Evolutionary conservation across 64 coral and sea anemone genomes (phyloP).

Genomic region (Stichodactyla helianthus): DNA sequence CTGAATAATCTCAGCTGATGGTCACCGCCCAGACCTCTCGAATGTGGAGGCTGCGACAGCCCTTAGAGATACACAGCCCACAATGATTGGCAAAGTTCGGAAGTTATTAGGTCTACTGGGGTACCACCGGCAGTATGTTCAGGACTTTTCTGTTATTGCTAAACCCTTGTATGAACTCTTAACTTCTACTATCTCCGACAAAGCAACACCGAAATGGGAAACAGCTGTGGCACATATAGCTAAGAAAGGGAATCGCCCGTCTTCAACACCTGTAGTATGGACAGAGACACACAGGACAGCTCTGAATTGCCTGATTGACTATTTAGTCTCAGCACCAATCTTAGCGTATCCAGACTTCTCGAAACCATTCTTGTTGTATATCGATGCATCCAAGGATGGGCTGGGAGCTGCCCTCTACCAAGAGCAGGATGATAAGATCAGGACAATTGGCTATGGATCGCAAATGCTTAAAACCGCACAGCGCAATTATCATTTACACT

Average conservation of each 20-base stretch:
- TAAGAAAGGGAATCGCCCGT: conserved; percentile 7
- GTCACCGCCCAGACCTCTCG: conserved; percentile 17
- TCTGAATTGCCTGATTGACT: not conserved
- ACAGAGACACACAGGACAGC: not conserved
- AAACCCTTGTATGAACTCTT: conserved; percentile 13
- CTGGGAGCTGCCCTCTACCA: conserved; percentile 18
- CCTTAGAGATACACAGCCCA: not conserved
- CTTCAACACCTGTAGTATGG: conserved; percentile 11
- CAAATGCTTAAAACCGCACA: not conserved
- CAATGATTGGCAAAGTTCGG: conserved; percentile 18
- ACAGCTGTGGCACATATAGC: not conserved
- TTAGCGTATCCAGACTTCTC: conserved; percentile 6
- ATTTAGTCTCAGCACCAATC: conserved; percentile 1
- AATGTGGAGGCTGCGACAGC: conserved; percentile 8
- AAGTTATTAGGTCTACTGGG: conserved; percentile 25
- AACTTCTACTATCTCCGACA: no score
- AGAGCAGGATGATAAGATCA: not conserved
- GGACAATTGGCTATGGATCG: not conserved
- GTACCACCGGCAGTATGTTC: conserved; percentile 24
- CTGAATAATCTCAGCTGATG: conserved; percentile 31
- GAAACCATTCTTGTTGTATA: conserved; percentile 12
- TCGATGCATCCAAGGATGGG: conserved; percentile 26
- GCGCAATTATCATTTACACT: conserved; percentile 25
- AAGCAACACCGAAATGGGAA: not conserved
- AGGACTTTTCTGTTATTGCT: conserved; percentile 10